A percentile compares a stretch with the other conserved stretches of the same genome.
phyloP scores from a whole-genome alignment of 2,888 invertebrate genomes.

The Ommatoiulus sabulosus region DNA sequence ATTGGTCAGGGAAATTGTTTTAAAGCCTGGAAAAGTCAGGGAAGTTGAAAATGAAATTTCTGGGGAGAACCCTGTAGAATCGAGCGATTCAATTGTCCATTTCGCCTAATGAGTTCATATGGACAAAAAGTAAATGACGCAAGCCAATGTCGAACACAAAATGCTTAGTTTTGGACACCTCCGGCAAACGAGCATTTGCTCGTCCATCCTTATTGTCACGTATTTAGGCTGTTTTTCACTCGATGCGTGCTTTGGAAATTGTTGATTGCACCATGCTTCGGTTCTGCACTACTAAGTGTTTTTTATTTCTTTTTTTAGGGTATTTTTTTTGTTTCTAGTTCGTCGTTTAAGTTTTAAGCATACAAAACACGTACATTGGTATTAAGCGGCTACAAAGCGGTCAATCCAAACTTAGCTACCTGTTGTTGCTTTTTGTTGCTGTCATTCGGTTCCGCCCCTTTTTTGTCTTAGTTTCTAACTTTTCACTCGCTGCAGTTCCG shows the following conservation, averaged over 20 bases:
- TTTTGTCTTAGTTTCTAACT: background rate
- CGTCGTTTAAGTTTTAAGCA: slow-evolving; percentile 5
- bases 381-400: slow-evolving; percentile 21
- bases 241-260: background rate
- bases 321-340: slow-evolving; percentile 1
- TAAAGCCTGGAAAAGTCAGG: too few relatives aligned
- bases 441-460: background rate
- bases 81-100: too few relatives aligned
- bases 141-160: too few relatives aligned
- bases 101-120: too few relatives aligned
- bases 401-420: slow-evolving; percentile 21
- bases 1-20: too few relatives aligned
- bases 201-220: slow-evolving; percentile 9
- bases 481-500: slow-evolving; percentile 19
- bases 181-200: background rate
- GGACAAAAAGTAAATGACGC: too few relatives aligned
- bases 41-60: too few relatives aligned
- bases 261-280: slow-evolving; percentile 1
- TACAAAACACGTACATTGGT: slow-evolving; percentile 16
- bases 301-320: background rate
- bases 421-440: slow-evolving; percentile 7
- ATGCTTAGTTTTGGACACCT: too few relatives aligned
- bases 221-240: background rate
- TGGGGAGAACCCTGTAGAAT: too few relatives aligned
- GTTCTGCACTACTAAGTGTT: background rate